A percentile compares a stretch with the other conserved stretches of the same genome.
These are phyloP conservation scores for Tachysurus vachellii DNA, from an alignment of 2,113 vertebrate species.

Conservation along the genomic window DNA sequence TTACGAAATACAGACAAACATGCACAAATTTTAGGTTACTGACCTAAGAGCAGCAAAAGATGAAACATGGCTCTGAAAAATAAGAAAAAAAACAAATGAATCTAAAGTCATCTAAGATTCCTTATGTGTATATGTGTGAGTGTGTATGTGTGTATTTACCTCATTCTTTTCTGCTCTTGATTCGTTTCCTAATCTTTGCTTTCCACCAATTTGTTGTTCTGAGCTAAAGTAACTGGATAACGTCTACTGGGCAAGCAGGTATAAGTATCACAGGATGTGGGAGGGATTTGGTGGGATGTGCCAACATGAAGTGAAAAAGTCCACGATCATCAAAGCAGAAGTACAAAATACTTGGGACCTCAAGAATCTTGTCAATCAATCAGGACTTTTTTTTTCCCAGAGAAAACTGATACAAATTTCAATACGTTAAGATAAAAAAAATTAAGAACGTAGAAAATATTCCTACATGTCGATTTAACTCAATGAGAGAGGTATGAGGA, in stretches of 20 bases:
- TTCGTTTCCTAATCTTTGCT: not conserved
- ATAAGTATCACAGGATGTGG: not conserved
- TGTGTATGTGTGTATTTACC: not conserved
- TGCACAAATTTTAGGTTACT: not conserved
- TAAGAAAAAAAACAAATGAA: not conserved
- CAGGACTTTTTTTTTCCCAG: not conserved
- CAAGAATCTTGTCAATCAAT: not conserved
- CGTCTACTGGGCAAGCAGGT: not conserved
- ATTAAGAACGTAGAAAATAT: not conserved
- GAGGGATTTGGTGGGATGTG: not conserved
- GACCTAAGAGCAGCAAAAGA: constrained; percentile 20
- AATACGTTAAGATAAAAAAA: not conserved
- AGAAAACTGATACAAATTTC: not conserved
- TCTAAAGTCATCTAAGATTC: too few species aligned
- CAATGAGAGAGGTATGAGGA: not conserved
- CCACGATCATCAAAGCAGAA: not conserved
- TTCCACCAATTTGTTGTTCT: not conserved
- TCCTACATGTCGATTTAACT: not conserved
- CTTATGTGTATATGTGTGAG: too few species aligned
- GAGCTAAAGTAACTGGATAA: not conserved
- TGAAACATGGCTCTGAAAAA: constrained; percentile 13
- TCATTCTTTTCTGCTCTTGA: not conserved
- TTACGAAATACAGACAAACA: not conserved
- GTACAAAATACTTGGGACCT: too few species aligned
- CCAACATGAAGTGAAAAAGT: not conserved